Evolutionary conservation across 2,113 vertebrate genomes (phyloP).

Genomic region (Pachypanchax playfairii): DNA sequence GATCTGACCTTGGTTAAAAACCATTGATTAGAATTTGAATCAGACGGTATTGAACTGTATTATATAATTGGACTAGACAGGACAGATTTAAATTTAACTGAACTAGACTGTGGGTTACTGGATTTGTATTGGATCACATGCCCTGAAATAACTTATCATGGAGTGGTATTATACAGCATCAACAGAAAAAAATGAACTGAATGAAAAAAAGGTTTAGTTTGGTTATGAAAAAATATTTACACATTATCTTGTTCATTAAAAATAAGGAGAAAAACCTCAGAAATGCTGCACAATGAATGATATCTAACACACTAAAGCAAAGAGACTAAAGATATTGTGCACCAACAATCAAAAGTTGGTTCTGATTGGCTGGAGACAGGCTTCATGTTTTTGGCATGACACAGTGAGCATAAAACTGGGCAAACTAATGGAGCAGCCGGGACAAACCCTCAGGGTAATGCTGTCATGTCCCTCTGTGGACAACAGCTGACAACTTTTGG

Average conservation of each 20-base stretch:
- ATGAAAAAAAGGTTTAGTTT: too few species aligned
- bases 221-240: too few species aligned
- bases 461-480: constrained; percentile 31
- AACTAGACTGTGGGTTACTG: too few species aligned
- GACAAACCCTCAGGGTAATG: constrained; percentile 32
- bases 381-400: constrained; percentile 36
- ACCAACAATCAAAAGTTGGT: constrained; percentile 31
- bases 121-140: too few species aligned
- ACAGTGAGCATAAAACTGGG: constrained; percentile 21
- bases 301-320: neutral
- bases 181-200: neutral
- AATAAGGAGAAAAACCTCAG: too few species aligned
- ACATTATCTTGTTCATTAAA: neutral
- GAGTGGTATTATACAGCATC: neutral
- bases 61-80: neutral
- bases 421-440: constrained; percentile 44
- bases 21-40: neutral
- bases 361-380: constrained; percentile 15
- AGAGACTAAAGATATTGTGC: constrained; percentile 6
- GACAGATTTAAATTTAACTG: too few species aligned
- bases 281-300: neutral
- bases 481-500: constrained; percentile 29
- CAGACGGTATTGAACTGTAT: neutral
- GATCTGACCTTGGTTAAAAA: neutral
- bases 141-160: too few species aligned